Percentiles rank a stretch among this genome's conserved stretches.
Evolutionary conservation across 2,888 invertebrate species (phyloP).

Genomic region (Dryocosmus kuriphilus): DNA sequence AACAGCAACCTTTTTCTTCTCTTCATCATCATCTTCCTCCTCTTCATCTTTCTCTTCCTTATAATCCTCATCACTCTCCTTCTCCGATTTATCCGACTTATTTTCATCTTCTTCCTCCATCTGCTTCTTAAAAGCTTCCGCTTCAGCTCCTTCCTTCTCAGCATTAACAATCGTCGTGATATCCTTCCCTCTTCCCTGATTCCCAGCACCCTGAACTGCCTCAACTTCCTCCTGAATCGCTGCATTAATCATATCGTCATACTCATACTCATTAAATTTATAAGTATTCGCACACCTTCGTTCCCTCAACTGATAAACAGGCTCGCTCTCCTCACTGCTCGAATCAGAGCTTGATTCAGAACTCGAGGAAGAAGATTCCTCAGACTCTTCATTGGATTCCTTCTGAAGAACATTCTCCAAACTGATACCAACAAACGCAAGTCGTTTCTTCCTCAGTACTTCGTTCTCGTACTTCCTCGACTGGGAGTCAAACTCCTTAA

Average conservation of each 20-base stretch:
- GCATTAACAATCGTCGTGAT: slow-evolving; percentile 92
- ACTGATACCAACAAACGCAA: slow-evolving; percentile 88
- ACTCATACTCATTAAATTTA: slow-evolving; percentile 96
- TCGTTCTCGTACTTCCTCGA: slow-evolving; percentile 84
- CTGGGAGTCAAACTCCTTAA: slow-evolving; percentile 88
- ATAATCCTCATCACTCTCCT: slow-evolving; percentile 74
- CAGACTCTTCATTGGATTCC: slow-evolving; percentile 64
- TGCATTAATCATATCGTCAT: slow-evolving; percentile 96
- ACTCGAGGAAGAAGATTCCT: slow-evolving; percentile 61
- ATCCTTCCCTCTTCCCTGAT: slow-evolving; percentile 92
- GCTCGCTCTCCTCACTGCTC: slow-evolving; percentile 83
- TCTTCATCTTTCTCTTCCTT: slow-evolving; percentile 72
- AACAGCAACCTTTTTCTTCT: slow-evolving; percentile 70
- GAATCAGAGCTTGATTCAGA: slow-evolving; percentile 72
- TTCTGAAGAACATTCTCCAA: slow-evolving; percentile 84
- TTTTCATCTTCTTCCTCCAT: slow-evolving; percentile 79
- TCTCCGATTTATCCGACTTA: slow-evolving; percentile 66
- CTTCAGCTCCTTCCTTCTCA: slow-evolving; percentile 83
- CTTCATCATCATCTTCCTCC: slow-evolving; percentile 67
- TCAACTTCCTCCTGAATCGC: slow-evolving; percentile 90
- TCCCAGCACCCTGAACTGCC: slow-evolving; percentile 87
- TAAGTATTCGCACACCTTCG: slow-evolving; percentile 89
- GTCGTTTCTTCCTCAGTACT: slow-evolving; percentile 83
- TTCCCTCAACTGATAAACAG: slow-evolving; percentile 91
- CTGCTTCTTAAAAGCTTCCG: slow-evolving; percentile 64